A percentile compares a stretch with the other conserved stretches of the same genome.
Conservation (phyloP, 2,888 invertebrate genomes). For the Perithous albicinctus region DNA sequence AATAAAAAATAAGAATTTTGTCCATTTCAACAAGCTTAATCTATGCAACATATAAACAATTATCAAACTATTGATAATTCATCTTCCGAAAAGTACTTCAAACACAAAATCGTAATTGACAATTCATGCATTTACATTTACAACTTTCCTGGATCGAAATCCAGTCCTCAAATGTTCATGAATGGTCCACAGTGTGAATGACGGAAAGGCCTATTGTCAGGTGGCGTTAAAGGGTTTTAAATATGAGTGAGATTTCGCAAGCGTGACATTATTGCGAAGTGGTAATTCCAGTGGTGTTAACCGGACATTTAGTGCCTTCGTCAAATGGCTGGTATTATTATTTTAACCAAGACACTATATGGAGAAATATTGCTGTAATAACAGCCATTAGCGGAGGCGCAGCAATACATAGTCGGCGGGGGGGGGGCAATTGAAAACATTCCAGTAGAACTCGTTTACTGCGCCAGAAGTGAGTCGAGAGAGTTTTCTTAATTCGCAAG, state of each 20-base stretch:
- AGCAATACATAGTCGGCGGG: not conserved
- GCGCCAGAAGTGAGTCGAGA: constrained; percentile 41
- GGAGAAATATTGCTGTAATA: constrained; percentile 16
- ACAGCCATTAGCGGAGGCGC: not conserved
- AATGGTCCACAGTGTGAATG: not conserved
- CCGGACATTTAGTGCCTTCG: not conserved
- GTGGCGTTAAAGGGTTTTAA: not conserved
- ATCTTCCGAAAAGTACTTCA: not conserved
- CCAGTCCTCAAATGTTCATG: not conserved
- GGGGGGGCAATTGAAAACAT: constrained; percentile 18
- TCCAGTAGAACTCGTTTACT: constrained; percentile 39
- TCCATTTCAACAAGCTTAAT: too few relatives aligned
- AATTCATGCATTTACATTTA: not conserved
- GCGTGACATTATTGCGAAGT: constrained; percentile 7
- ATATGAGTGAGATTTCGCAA: not conserved
- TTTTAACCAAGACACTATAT: not conserved
- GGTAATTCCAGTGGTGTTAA: constrained; percentile 17
- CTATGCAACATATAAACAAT: not conserved
- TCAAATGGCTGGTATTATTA: constrained; percentile 12
- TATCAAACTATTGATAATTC: not conserved
- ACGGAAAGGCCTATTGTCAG: not conserved
- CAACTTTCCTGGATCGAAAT: not conserved
- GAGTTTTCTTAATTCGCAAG: constrained; percentile 62
- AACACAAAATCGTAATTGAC: not conserved
- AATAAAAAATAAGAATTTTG: too few relatives aligned